Evolutionary conservation across 2,888 invertebrate species (phyloP).

Genomic region (Neoascia interrupta): DNA sequence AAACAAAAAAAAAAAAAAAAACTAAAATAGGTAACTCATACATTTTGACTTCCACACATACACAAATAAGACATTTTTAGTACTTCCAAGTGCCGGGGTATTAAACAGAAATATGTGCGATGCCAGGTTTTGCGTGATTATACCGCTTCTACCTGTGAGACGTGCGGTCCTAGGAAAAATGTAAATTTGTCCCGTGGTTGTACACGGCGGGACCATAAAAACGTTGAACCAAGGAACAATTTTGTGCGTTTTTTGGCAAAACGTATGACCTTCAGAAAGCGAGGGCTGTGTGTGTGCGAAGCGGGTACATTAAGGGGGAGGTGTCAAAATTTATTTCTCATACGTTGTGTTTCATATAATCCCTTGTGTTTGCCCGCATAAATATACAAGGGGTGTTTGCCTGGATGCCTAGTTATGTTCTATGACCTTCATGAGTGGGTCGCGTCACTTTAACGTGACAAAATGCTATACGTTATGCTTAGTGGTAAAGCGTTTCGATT

Average conservation of each 20-base stretch:
- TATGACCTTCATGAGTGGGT: constrained; percentile 48
- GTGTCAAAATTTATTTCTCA: constrained; percentile 39
- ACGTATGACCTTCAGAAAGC: constrained; percentile 51
- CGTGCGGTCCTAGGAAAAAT: constrained; percentile 31
- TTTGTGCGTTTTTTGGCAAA: constrained; percentile 51
- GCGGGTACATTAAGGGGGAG: neutral
- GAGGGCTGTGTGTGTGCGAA: neutral
- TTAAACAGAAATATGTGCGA: constrained; percentile 54
- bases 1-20: neutral
- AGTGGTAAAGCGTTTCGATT: neutral
- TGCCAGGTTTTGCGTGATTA: constrained; percentile 15
- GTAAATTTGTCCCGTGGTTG: constrained; percentile 44
- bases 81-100: constrained; percentile 62
- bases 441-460: constrained; percentile 52
- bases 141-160: constrained; percentile 32
- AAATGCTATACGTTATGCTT: constrained; percentile 36
- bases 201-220: constrained; percentile 43
- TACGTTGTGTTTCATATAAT: constrained; percentile 34
- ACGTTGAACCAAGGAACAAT: constrained; percentile 46
- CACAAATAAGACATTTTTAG: constrained; percentile 45
- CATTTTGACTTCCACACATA: constrained; percentile 54
- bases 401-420: constrained; percentile 12
- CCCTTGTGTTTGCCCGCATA: neutral
- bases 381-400: neutral
- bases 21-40: constrained; percentile 62